These are phyloP conservation scores for Brachionus asplanchnoidis DNA, from an alignment of 1,140 invertebrate species.

Conservation along the genomic window DNA sequence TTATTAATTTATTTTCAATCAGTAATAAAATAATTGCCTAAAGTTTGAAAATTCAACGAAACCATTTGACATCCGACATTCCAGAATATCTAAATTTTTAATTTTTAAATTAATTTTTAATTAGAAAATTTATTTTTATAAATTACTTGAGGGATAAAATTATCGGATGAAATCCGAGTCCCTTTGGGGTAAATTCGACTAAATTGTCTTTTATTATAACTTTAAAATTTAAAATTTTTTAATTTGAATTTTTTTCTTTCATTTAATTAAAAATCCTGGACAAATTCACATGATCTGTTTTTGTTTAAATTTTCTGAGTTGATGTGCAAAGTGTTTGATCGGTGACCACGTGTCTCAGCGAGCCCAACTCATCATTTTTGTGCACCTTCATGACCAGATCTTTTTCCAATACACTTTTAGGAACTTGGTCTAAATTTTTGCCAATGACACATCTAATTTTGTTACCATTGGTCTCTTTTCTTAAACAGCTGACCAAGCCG, in stretches of 20 bases:
- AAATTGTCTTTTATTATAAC: slow-evolving; percentile 83
- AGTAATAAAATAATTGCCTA: slow-evolving; percentile 47
- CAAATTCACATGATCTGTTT: slow-evolving; percentile 89
- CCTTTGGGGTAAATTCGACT: slow-evolving; percentile 60
- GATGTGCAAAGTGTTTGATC: slow-evolving; percentile 39
- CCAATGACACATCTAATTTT: background rate
- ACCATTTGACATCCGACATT: slow-evolving; percentile 58
- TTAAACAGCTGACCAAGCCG: background rate
- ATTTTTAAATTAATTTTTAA: background rate
- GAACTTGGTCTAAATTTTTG: background rate
- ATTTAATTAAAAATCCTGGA: slow-evolving; percentile 64
- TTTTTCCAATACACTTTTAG: background rate
- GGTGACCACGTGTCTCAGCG: slow-evolving; percentile 70
- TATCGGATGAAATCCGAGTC: background rate
- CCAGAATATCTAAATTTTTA: slow-evolving; percentile 53
- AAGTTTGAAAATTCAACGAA: slow-evolving; percentile 57
- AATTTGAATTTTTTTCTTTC: background rate
- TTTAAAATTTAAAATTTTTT: slow-evolving; percentile 38
- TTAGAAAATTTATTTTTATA: background rate
- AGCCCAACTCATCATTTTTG: slow-evolving; percentile 74
- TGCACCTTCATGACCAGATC: slow-evolving; percentile 80
- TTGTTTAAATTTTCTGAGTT: slow-evolving; percentile 65
- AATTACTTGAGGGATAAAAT: background rate
- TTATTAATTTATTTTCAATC: background rate
- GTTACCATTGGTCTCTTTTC: background rate